These are phyloP conservation scores for Aviceda subcristata DNA, from an alignment of 2,113 vertebrate species.

Conservation along the genomic window DNA sequence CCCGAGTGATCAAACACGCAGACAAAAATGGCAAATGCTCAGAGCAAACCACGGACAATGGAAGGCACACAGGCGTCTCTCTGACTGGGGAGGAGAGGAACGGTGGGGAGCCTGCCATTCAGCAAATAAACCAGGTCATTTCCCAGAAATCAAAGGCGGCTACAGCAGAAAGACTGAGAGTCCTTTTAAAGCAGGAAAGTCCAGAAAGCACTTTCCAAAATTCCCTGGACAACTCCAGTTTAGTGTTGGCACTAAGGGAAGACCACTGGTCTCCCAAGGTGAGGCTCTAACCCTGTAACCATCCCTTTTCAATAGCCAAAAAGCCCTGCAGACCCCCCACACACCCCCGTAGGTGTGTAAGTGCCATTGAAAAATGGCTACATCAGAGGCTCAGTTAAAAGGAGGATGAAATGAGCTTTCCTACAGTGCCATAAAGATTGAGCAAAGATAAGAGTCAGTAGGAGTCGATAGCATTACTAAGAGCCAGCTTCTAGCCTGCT, in stretches of 20 bases:
- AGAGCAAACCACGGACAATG: background rate
- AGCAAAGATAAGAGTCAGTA: background rate
- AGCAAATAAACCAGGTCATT: background rate
- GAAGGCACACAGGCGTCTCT: background rate
- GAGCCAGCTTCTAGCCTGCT: background rate
- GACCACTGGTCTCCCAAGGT: rapidly evolving
- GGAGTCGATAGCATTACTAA: background rate
- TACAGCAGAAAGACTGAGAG: background rate
- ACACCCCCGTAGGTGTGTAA: background rate
- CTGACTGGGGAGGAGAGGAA: background rate
- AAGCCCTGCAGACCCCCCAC: background rate
- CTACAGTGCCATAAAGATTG: background rate
- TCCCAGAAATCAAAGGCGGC: background rate
- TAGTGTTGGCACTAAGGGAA: background rate
- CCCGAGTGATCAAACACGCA: background rate
- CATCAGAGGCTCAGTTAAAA: background rate
- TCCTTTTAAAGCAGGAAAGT: background rate
- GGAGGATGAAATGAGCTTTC: background rate
- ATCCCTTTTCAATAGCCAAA: background rate
- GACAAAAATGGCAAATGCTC: background rate
- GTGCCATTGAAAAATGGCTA: background rate
- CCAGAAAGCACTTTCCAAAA: background rate
- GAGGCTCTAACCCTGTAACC: background rate
- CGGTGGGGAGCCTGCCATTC: rapidly evolving
- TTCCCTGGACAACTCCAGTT: background rate